Evolutionary conservation across 2,113 vertebrate genomes (phyloP), one percentile per base, ranked within the genome.

Genomic region (Datnioides undecimradiatus): DNA sequence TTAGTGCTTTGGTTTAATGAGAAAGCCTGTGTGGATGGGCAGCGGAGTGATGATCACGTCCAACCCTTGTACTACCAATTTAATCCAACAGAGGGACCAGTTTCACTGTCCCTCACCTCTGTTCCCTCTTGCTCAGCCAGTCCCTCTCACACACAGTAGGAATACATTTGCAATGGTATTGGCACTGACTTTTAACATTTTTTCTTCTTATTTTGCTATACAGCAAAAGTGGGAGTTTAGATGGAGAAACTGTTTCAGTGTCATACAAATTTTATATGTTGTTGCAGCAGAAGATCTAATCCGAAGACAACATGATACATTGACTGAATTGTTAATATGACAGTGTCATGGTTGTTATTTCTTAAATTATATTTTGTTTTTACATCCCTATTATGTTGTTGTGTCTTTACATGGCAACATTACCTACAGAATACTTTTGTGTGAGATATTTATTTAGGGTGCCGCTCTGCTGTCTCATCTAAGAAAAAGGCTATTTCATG

Each of bases 41-140:
- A 36, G 66, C 72, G 73, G 59, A 62, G 69, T 33, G 57, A 55
- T 33, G 55, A 59, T 88, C 85, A 86, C 79, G 25, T 81, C 62
- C 36, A 82, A 21, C 62, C 76, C 80, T 70, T 92, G 93, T 86
- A 92, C 69, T 94, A 88, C 91, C 79, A 2, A 41, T 72, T 64
- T 84, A 5, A 41, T 89, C 93, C 94, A 92, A 92, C 73, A 94
- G 93, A 94, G 93, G 93, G 92, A 91, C 90, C 87, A 92, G 40
- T 93, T 88, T 81, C 82, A 79, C 87, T 79, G 59, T 86, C 62
- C 88, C 43, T 79, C 75, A 74, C 76, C 73, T 80, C 71, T 54
- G 40, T 27, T 72, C 41, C 46, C 40, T 63, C 41, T 57, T 34
- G 27, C 46, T 34, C 46, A 51, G 63, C 13, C 48, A 43, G 27